phyloP scores from a whole-genome alignment of 2,797 vertebrate species.

The Sylvia borin region DNA sequence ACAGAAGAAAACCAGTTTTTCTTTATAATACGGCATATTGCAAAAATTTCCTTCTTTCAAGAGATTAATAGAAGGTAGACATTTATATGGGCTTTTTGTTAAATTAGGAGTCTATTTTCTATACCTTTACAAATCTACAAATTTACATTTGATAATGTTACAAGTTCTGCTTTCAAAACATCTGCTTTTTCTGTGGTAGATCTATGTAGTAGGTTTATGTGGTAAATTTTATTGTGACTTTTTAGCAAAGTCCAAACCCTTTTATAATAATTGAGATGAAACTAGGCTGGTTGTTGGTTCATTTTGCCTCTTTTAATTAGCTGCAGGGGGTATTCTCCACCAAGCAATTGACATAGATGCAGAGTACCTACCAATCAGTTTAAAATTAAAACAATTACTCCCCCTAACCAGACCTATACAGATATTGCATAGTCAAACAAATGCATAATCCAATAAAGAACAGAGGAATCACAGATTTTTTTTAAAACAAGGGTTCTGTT shows the following conservation, averaged over 20 bases:
- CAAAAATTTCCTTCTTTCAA: background rate
- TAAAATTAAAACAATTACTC: constrained; percentile 15
- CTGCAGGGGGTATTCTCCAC: background rate
- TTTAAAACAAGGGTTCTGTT: background rate
- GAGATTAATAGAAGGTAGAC: background rate
- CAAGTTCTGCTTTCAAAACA: background rate
- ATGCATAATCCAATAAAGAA: background rate
- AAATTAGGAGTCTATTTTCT: background rate
- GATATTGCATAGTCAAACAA: background rate
- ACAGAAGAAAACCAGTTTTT: background rate
- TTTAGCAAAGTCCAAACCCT: background rate
- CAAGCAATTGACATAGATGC: background rate
- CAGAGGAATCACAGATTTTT: background rate
- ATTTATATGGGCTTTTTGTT: background rate
- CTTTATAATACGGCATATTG: background rate
- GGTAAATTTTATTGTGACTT: background rate
- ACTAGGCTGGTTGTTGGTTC: background rate
- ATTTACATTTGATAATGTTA: background rate
- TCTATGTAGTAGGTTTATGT: background rate
- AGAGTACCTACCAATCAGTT: background rate
- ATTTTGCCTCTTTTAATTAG: constrained; percentile 30
- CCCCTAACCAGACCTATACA: background rate
- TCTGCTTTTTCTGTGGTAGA: background rate
- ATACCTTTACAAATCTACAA: background rate
- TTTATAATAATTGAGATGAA: background rate